Evolutionary conservation across 2,113 vertebrate species (phyloP), one percentile per base, ranked within the genome.

Genomic region (Trogon melanurus): DNA sequence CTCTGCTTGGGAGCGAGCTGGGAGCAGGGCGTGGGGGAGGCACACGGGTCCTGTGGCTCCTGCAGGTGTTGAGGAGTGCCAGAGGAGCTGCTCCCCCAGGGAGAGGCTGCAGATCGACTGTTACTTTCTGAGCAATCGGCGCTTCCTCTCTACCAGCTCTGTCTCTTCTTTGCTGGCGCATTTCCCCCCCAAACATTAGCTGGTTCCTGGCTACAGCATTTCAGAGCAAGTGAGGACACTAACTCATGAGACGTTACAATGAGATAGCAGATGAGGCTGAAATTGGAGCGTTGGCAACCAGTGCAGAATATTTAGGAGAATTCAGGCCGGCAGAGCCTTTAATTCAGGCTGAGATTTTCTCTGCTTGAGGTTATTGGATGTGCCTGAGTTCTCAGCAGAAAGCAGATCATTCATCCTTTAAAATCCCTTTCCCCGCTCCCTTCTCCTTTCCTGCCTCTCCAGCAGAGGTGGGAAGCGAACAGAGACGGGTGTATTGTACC

Each of bases 281-380:
- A 92, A 89, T 32, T 13, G 86, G 65, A 94, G 86, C 26, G 73
- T 85, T 85, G 87, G 96, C 85, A 87, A 79, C 25, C 14, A 5
- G 62, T 32, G 34, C 74, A 65, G 76, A 65, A 75, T 92, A 79
- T 79, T 91, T 82, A 94, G 80, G 84, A 83, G 84, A 89, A 93
- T 88, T 64, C 92, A 85, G 85, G 72, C 78, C 92, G 85, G 95
- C 47, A 95, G 93, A 95, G 94, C 87, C 80, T 95, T 96, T 95
- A 96, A 95, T 92, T 95, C 92, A 94, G 93, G 76, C 93, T 36
- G 85, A 69, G 95, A 91, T 96, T 94, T 93, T 89, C 93, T 95
- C 91, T 93, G 86, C 86, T 86, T 85, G 89, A 94, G 76, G 76
- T 92, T 96, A 94, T 95, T 96, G 88, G 86, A 92, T 95, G 89